These are phyloP conservation scores for Habrosyne pyritoides DNA, from an alignment of 2,888 invertebrate species.

Conservation along the genomic window DNA sequence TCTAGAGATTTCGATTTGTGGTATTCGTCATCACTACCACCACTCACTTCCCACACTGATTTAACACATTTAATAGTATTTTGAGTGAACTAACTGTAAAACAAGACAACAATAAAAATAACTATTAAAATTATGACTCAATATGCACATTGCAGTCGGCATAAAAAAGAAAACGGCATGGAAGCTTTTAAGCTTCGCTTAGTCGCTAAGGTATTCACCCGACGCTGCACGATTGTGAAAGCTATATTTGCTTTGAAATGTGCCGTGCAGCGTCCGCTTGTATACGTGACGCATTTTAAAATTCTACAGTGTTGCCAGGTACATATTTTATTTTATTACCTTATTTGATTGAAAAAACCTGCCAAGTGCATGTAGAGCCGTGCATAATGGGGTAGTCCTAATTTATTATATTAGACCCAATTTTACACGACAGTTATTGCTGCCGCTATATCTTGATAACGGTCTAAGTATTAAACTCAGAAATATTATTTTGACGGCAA, in stretches of 20 bases:
- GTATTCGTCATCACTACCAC: no score
- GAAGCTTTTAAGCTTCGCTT: constrained; percentile 14
- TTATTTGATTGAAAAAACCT: neutral
- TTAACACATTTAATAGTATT: no score
- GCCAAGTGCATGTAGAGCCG: no score
- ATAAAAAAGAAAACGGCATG: constrained; percentile 24
- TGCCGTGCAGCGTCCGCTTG: constrained; percentile 30
- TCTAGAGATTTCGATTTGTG: no score
- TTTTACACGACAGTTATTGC: no score
- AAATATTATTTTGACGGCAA: no score
- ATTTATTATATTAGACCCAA: no score
- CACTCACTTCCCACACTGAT: no score
- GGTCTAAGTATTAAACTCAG: no score
- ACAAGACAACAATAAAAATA: neutral
- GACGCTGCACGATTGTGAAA: constrained; percentile 28
- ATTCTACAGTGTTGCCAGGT: constrained; percentile 29
- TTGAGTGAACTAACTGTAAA: no score
- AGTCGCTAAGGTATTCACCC: constrained; percentile 30
- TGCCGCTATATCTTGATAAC: no score
- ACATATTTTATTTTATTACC: constrained; percentile 20
- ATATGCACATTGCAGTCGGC: constrained; percentile 12
- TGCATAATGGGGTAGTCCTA: no score
- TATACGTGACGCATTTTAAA: constrained; percentile 44
- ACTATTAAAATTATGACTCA: neutral
- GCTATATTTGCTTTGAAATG: constrained; percentile 39